phyloP scores from a whole-genome alignment of 2,113 vertebrate genomes.

The Cyanoderma ruficeps region DNA sequence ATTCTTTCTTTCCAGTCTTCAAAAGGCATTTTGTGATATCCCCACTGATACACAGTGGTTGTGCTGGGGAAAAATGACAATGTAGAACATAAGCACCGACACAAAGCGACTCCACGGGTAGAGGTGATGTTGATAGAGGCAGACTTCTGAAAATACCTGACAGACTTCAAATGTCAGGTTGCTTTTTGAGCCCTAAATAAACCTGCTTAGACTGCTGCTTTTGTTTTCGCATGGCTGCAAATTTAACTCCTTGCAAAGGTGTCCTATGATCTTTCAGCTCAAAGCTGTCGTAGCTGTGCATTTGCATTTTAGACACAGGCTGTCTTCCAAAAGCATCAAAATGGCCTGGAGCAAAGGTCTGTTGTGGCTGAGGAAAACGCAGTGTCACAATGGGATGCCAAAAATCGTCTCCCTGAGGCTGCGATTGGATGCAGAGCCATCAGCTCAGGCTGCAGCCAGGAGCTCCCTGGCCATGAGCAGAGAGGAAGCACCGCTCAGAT shows the following conservation, averaged over 20 bases:
- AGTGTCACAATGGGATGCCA: neutral
- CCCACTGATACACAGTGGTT: neutral
- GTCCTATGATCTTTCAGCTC: neutral
- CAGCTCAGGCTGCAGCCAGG: neutral
- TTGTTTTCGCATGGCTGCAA: neutral
- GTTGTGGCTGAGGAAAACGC: neutral
- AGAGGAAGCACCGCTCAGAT: neutral
- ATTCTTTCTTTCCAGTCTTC: neutral
- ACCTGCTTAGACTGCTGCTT: neutral
- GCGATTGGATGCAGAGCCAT: neutral
- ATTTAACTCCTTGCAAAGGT: neutral
- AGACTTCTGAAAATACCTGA: slow-evolving; percentile 5
- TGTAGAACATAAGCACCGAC: neutral
- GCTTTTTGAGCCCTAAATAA: neutral
- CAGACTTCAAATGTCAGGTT: slow-evolving; percentile 13
- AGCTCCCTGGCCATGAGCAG: neutral
- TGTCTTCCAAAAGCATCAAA: neutral
- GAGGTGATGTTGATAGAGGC: neutral
- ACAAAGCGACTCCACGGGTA: accelerated
- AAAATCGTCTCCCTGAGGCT: neutral
- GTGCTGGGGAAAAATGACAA: slow-evolving; percentile 1
- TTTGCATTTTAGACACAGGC: neutral
- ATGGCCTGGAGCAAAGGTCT: neutral
- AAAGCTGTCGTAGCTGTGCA: neutral
- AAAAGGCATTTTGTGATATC: neutral